Conservation (phyloP, 2,113 vertebrate species). For the Antigone vipio region DNA sequence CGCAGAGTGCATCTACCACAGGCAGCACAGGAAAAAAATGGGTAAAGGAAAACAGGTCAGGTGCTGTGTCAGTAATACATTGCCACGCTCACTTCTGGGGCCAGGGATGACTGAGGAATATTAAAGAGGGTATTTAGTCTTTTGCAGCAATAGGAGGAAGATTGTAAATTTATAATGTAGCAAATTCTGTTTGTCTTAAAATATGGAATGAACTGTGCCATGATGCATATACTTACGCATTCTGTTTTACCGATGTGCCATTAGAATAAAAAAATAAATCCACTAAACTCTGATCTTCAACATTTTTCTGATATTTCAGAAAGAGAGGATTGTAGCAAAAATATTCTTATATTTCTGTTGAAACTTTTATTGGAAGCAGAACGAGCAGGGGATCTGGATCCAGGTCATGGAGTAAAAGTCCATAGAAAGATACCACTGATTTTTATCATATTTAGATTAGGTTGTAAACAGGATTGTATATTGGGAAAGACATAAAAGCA, state of each 20-base stretch:
- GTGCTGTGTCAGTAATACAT: not conserved
- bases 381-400: not conserved
- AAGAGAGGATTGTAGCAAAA: not conserved
- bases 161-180: not conserved
- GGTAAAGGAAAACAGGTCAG: not conserved
- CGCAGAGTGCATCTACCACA: not conserved
- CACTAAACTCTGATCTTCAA: fast-evolving
- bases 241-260: not conserved
- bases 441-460: not conserved
- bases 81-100: not conserved
- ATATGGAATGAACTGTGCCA: not conserved
- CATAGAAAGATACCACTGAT: not conserved
- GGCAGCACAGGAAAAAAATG: not conserved
- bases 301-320: not conserved
- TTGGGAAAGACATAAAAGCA: not conserved
- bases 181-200: not conserved
- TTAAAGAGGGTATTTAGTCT: not conserved
- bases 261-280: not conserved
- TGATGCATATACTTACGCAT: not conserved
- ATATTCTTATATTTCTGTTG: not conserved
- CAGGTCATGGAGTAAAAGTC: not conserved
- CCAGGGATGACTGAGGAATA: not conserved
- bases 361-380: not conserved
- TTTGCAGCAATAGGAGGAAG: not conserved
- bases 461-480: not conserved